These are phyloP conservation scores for Pica pica DNA, from an alignment of 2,113 vertebrate species.

Conservation along the genomic window DNA sequence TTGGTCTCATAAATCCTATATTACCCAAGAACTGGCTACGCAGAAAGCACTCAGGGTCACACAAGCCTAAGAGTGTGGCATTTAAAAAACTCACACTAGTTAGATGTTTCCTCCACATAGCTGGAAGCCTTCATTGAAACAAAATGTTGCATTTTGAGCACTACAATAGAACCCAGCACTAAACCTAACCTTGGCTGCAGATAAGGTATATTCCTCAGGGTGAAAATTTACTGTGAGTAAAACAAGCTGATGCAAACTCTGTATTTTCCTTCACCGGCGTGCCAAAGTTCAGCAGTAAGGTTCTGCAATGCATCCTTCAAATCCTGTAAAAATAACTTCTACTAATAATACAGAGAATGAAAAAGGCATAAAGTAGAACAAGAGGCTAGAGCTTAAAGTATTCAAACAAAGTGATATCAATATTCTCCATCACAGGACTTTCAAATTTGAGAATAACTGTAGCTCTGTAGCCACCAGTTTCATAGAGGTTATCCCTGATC, in stretches of 20 bases:
- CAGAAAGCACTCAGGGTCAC: background rate
- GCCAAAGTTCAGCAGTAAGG: conserved; percentile 8
- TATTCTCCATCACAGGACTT: background rate
- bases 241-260: conserved; percentile 17
- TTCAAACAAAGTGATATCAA: background rate
- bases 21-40: background rate
- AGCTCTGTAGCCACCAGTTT: background rate
- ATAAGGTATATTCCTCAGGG: background rate
- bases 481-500: background rate
- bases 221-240: conserved; percentile 1
- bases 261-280: fast-evolving
- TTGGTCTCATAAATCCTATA: conserved; percentile 10
- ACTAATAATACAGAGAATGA: background rate
- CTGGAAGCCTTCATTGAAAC: background rate
- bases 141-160: background rate
- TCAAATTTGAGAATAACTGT: background rate
- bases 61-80: background rate
- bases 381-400: background rate
- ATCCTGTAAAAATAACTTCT: background rate
- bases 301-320: background rate
- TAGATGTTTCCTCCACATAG: background rate
- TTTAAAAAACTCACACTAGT: background rate
- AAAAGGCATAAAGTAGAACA: background rate
- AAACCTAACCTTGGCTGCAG: background rate
- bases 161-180: background rate